A percentile compares a stretch with the other conserved stretches of the same genome.
These are phyloP conservation scores for Pogoniulus pusillus DNA, from an alignment of 2,797 vertebrate genomes.

Conservation along the genomic window DNA sequence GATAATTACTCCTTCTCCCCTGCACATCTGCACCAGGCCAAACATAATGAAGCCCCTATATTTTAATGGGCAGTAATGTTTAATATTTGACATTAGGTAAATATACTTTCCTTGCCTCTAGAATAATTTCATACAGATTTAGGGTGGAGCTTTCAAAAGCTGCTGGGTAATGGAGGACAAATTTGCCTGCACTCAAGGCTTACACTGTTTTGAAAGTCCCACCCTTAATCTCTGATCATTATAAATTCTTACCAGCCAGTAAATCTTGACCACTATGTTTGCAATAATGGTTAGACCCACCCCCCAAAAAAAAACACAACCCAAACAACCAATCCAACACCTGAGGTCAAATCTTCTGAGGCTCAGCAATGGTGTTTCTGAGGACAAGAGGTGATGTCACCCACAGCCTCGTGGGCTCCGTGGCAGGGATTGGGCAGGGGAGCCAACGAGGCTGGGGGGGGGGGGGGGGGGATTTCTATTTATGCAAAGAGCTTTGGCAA, in stretches of 20 bases:
- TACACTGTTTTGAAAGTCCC: constrained; percentile 51
- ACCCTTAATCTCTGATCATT: constrained; percentile 47
- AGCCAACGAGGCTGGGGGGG: constrained; percentile 26
- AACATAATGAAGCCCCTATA: constrained; percentile 56
- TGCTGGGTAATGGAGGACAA: constrained; percentile 58
- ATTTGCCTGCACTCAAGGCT: constrained; percentile 24
- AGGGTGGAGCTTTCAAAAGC: constrained; percentile 64
- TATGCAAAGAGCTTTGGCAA: constrained; percentile 45
- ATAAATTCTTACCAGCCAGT: constrained; percentile 57
- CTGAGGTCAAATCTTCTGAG: constrained; percentile 36
- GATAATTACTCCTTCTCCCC: constrained; percentile 54
- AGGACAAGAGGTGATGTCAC: constrained; percentile 60
- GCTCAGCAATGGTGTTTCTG: constrained; percentile 4
- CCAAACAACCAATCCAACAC: background rate
- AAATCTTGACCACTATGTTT: constrained; percentile 40
- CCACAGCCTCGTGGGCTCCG: background rate
- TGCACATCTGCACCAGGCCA: constrained; percentile 51
- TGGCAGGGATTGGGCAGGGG: background rate
- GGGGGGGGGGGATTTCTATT: constrained; percentile 51
- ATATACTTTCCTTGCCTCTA: constrained; percentile 32
- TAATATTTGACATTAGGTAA: constrained; percentile 64
- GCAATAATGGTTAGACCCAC: constrained; percentile 22
- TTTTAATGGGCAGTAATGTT: constrained; percentile 62
- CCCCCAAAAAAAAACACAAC: background rate
- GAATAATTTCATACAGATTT: constrained; percentile 50